Evolutionary conservation across 1,140 invertebrate species (phyloP).

Genomic region (Nasonia giraulti): DNA sequence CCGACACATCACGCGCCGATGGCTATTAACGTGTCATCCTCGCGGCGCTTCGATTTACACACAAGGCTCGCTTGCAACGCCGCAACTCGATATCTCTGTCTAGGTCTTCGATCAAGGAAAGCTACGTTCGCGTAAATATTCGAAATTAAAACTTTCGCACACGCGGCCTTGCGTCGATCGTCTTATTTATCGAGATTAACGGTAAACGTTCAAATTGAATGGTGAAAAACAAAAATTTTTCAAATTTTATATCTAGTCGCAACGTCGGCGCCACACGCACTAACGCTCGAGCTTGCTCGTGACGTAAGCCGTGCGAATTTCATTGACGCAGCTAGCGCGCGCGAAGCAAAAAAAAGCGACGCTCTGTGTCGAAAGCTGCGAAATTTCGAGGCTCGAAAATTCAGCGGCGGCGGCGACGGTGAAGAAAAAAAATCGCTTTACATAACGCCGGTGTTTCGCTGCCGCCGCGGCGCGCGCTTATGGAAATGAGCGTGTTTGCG

Average conservation of each 20-base stretch:
- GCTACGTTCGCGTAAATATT: too few relatives aligned
- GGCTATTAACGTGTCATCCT: too few relatives aligned
- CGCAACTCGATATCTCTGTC: too few relatives aligned
- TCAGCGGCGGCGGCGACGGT: not conserved
- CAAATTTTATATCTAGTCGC: not conserved
- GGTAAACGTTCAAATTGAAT: too few relatives aligned
- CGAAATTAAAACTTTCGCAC: too few relatives aligned
- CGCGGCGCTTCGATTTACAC: not conserved
- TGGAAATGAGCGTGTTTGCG: slow-evolving; percentile 4
- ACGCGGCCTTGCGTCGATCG: too few relatives aligned
- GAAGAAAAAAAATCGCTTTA: not conserved
- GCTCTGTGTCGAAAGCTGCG: not conserved
- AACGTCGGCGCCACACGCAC: not conserved
- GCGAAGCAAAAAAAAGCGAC: not conserved
- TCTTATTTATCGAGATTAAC: too few relatives aligned
- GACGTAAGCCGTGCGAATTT: slow-evolving; percentile 33
- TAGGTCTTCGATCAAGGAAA: too few relatives aligned
- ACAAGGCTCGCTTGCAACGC: not conserved
- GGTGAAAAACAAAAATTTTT: not conserved
- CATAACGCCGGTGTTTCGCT: not conserved
- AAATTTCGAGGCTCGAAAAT: slow-evolving; percentile 1
- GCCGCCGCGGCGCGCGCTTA: not conserved
- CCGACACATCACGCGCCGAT: too few relatives aligned
- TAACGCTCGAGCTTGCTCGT: not conserved
- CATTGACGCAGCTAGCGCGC: slow-evolving; percentile 26